Conservation (phyloP, 2,888 invertebrate genomes). For the Drosophila pegasa region DNA sequence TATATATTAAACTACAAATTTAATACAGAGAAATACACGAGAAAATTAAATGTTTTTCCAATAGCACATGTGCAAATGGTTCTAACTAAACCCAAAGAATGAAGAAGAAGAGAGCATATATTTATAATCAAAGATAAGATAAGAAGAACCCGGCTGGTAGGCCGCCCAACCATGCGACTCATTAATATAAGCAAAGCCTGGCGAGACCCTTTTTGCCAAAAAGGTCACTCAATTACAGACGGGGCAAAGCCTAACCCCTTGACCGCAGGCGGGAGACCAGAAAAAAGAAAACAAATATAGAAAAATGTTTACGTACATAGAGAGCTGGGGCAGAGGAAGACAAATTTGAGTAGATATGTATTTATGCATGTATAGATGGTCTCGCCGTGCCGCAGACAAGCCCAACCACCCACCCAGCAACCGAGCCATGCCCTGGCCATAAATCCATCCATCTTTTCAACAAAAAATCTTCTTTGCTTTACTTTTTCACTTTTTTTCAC, state of each 20-base stretch:
- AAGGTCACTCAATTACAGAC: constrained; percentile 61
- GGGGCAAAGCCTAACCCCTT: constrained; percentile 53
- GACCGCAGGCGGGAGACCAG: constrained; percentile 15
- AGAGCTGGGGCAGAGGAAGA: neutral
- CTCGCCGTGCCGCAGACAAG: constrained; percentile 50
- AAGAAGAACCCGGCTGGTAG: neutral
- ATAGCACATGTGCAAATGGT: constrained; percentile 2
- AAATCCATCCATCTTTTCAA: constrained; percentile 77
- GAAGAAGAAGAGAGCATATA: constrained; percentile 10
- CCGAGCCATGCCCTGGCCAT: constrained; percentile 45
- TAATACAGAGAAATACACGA: neutral
- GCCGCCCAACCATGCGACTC: constrained; percentile 4
- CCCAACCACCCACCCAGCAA: constrained; percentile 26
- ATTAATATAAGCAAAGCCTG: constrained; percentile 48
- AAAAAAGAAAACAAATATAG: constrained; percentile 18
- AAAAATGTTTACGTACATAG: neutral
- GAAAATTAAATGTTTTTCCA: neutral
- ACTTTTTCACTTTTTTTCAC: constrained; percentile 7
- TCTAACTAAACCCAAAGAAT: neutral
- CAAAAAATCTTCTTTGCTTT: constrained; percentile 38
- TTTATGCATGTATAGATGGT: constrained; percentile 26
- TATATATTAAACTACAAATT: neutral
- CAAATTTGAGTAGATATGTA: neutral
- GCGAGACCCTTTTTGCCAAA: constrained; percentile 38
- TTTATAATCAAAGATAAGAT: constrained; percentile 32